Evolutionary conservation across 2,888 invertebrate genomes (phyloP), one percentile per base, ranked within the genome.

Genomic region (Alcis repandata): DNA sequence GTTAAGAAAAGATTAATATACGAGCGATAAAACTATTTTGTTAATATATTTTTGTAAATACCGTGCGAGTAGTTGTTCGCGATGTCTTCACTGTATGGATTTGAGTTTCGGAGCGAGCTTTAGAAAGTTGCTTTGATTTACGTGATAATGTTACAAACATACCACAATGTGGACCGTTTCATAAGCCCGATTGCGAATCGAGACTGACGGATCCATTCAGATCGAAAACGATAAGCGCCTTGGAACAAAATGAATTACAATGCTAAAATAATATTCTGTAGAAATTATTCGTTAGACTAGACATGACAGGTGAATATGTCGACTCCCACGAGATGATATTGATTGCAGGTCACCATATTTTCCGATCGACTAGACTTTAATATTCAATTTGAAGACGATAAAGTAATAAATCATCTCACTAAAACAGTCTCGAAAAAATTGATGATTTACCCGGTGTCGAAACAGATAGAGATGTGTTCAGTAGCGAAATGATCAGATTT

Each of bases 401-500:
- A 80, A 78, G 82, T 79, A 85, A 89, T 90, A 87, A 88, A 86
- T 89, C 85, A 87, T 80, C 79, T 78, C 73, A 73, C 74, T 78
- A 82, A 82, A 85, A 87, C 83, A 77, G 81, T 84, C 87, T 90
- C 84, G 84, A 86, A 82, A 83, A 86, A 83, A 86, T 88, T 87
- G 83, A 89, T 89, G 88, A 84, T 86, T 79, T 80, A 72, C 74
- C 76, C 72, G 82, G 86, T 87, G 87, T 90, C 84, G 86, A 86
- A 89, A 88, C 75, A 75, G 76, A 84, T 85, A 80, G 79, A 85
- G 80, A 76, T 78, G 74, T 80, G 80, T 84, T 86, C 89, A 79
- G 90, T 91, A 90, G 91, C 91, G 78, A 86, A 84, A 87, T 88
- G 88, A 90, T 88, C 87, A 85, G 85, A 88, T 90, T 87, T 83